Conservation (phyloP, 2,113 vertebrate genomes). For the Harpagus bidentatus region DNA sequence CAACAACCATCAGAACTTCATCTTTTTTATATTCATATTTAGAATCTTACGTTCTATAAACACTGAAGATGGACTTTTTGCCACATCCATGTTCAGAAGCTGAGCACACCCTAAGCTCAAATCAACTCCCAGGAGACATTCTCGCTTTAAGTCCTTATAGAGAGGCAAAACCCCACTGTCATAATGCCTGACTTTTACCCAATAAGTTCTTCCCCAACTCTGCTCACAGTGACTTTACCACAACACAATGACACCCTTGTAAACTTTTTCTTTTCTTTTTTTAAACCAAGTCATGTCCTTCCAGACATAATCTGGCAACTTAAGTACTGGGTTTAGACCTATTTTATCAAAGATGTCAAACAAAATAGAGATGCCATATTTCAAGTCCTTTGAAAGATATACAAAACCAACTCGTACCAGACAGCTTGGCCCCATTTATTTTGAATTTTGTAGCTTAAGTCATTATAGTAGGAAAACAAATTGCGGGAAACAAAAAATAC, state of each 20-base stretch:
- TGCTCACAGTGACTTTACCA: neutral
- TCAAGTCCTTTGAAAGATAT: neutral
- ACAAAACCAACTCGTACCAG: neutral
- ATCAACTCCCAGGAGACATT: neutral
- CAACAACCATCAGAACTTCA: neutral
- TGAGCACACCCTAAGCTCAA: neutral
- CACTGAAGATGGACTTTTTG: neutral
- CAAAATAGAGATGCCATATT: neutral
- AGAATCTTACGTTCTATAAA: neutral
- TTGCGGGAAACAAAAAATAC: neutral
- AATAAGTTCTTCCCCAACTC: neutral
- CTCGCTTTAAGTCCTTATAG: neutral
- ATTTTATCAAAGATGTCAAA: neutral
- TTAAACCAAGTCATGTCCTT: neutral
- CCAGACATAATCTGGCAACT: neutral
- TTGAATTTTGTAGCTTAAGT: neutral
- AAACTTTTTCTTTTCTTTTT: neutral
- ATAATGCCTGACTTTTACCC: neutral
- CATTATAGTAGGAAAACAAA: neutral
- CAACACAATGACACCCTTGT: neutral
- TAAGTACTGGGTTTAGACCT: neutral
- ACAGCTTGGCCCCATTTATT: neutral
- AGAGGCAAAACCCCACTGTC: neutral
- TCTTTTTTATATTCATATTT: neutral
- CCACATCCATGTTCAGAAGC: neutral